Percentiles rank a stretch among this genome's conserved stretches.
These are phyloP conservation scores for Hetaerina americana DNA, from an alignment of 1,140 invertebrate species.

Conservation along the genomic window DNA sequence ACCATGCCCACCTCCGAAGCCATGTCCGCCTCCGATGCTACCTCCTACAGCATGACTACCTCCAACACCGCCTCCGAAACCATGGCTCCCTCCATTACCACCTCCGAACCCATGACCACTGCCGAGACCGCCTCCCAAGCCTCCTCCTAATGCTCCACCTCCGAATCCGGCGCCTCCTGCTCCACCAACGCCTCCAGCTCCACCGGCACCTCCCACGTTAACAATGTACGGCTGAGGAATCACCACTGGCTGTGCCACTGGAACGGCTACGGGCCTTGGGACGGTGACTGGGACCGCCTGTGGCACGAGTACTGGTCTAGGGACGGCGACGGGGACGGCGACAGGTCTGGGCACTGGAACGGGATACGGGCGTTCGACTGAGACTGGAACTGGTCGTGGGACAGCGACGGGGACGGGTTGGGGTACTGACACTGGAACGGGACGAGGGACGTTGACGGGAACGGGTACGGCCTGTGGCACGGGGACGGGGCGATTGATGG, in stretches of 20 bases:
- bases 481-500: neutral
- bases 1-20: neutral
- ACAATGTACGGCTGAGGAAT: neutral
- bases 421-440: neutral
- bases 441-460: neutral
- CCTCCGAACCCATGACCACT: neutral
- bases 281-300: neutral
- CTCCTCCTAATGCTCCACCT: neutral
- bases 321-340: neutral
- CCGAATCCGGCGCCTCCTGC: neutral
- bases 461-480: neutral
- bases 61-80: neutral
- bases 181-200: neutral
- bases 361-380: neutral
- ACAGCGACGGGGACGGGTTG: neutral
- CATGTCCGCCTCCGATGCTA: neutral
- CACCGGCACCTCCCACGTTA: neutral
- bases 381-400: neutral
- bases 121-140: neutral
- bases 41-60: constrained; percentile 6
- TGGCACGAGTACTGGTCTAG: neutral
- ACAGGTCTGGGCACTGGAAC: neutral
- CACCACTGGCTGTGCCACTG: neutral
- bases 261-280: neutral
- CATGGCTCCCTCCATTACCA: neutral